Evolutionary conservation across 2,888 invertebrate species (phyloP), one percentile per base, ranked within the genome.

Genomic region (Hololepta plana): DNA sequence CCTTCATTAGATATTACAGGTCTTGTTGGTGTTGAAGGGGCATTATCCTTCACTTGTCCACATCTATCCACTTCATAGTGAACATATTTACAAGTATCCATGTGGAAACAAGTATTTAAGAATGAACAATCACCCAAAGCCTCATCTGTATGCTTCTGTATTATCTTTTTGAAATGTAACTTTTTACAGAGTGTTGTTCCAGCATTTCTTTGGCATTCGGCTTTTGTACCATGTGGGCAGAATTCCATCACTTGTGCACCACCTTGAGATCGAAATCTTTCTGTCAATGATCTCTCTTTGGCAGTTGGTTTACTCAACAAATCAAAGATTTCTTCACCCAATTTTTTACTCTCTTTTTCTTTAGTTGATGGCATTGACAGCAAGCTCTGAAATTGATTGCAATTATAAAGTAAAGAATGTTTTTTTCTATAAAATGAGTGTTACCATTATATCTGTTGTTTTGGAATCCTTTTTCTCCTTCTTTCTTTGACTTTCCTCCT

Each of bases 41-140:
- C 31, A 2, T 39, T 35, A 12, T 57, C 53, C 40, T 51, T 58
- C n/a, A 46, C 50, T 28, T 59, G 59, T 12, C 67, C 67, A 1
- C 64, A 60, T 35, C 75, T 72, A 48, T 95, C 93, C 0, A 96
- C 93, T 59, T 95, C 88, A 45, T 96, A 96, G 53, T 96, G 95
- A 0, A 96, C 93, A 48, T 93, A 93, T 58, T 93, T 93, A 71
- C 95, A 96, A 19, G 85, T 88, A 39, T 95, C 93, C 93, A 96
- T 95, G 49, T 96, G 95, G 49, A 96, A 96, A 53, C 95, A 96
- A 0, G 95, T 96, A 52, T 96, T 96, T 3, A 96, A 63, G 53
- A 96, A 96, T 10, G 93, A 93, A 49, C 95, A 96, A 52, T 96
- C 96, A 0, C 96, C 95, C 2, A 95, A 60, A 1, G 82, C 70